Base-by-base conservation (phyloP, 1,140 invertebrate species). In the Trialeurodes vaporariorum region DNA sequence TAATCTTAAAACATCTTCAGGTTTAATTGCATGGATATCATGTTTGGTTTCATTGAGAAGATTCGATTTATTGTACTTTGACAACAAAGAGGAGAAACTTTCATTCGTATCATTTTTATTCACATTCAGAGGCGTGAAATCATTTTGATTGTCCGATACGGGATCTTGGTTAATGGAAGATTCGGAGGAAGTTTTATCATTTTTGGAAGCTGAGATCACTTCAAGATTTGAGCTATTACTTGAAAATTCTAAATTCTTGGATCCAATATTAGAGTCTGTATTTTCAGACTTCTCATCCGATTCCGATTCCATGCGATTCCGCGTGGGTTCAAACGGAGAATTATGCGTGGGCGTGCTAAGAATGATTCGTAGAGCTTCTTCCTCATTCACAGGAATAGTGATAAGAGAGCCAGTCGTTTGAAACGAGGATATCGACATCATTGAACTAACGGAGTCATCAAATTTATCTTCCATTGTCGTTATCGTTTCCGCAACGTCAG, bases 401-500 rank as follows among this genome's bases (percentile, higher is more conserved):
- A 78, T 80, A 22, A 76, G 75, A 0, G 74, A 77, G 5, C 34
- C 34, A 17, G 34, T 65, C 21, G 72, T 71, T 62, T 27, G n/a
- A 0, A 67, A 58, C 17, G 69, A 69, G 13, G 63, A 64, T 17
- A 25, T 64, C 21, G 49, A 67, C 17, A 23, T 23, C 59, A 60
- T 61, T 22, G 65, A 67, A 26, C 59, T 60, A 17, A 64, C 58
- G 17, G 25, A 71, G 76, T 77, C 70, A 73, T 79, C 66, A 74
- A 72, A 70, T 71, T 80, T 78, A 66, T 83, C 83, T n/a, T 49
- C 34, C n/a, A n/a, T n/a, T 9, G 34, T 17, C 5, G 71, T 77
- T 21, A 90, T 79, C 11, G 85, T 87, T 68, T 85, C 86, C 12
- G 86, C 88, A 12, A 91, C 83, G 79, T 92, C 90, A 21, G 76